Conservation (phyloP, 1,140 invertebrate species). For the Ceratina australensis region DNA sequence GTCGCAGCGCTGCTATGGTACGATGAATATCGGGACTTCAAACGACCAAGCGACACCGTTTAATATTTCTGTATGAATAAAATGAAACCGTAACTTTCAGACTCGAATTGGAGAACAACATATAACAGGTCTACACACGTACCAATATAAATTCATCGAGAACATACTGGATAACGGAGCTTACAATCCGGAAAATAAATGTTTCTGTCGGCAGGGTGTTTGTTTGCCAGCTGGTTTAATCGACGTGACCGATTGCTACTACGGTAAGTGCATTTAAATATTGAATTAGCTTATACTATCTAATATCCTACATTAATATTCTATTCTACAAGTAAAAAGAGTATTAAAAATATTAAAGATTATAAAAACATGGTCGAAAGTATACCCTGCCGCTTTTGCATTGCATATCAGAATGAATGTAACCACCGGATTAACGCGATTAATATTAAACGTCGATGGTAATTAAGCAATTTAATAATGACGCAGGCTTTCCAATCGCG, state of each 20-base stretch:
- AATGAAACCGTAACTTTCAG: slow-evolving; percentile 75
- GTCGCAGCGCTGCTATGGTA: slow-evolving; percentile 87
- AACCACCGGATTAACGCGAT: too few species aligned
- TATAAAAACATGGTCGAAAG: too few species aligned
- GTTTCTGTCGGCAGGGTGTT: slow-evolving; percentile 85
- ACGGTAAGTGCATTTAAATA: slow-evolving; percentile 77
- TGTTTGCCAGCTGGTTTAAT: slow-evolving; percentile 87
- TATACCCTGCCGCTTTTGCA: too few species aligned
- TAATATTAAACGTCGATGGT: too few species aligned
- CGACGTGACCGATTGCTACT: slow-evolving; percentile 90
- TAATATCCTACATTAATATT: background rate
- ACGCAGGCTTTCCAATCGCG: slow-evolving; percentile 88
- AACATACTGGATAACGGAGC: slow-evolving; percentile 89
- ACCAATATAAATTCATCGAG: slow-evolving; percentile 86
- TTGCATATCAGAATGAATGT: too few species aligned
- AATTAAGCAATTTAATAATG: background rate
- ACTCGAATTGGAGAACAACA: slow-evolving; percentile 81
- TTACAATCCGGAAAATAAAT: slow-evolving; percentile 85
- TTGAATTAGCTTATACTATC: too few species aligned
- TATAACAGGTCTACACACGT: slow-evolving; percentile 81
- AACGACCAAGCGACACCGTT: background rate
- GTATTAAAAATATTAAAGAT: too few species aligned
- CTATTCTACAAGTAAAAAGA: too few species aligned
- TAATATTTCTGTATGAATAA: background rate
- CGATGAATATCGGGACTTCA: slow-evolving; percentile 64